Evolutionary conservation across 2,113 vertebrate species (phyloP), one percentile per base, ranked within the genome.

Genomic region (Heptranchias perlo): DNA sequence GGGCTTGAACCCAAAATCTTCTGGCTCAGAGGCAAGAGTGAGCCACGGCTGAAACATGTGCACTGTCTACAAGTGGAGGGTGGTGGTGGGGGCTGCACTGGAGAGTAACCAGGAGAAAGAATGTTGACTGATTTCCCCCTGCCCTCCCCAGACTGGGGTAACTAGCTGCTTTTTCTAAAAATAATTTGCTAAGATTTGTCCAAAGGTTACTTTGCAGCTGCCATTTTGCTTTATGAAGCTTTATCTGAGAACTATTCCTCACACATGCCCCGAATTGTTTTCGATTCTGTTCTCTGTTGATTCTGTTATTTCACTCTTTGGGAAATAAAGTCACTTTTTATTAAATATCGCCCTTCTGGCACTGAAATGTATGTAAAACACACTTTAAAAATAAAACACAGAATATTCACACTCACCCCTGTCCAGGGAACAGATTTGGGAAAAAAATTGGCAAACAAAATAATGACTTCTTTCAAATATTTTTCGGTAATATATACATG

Each of bases 361-460:
- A 54, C 54, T 62, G n/a, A 62, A 92, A 92, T 35, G n/a, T 62
- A 93, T 93, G 89, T 39, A 93, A 39, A 62, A 23, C 89, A 64
- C n/a, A n/a, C n/a, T 39, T 39, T 16, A 93, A 16, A 62, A 62
- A 62, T 62, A 62, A 87, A 52, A 82, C 76, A 18, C 35, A 35
- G 4, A 18, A 82, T 39, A 6, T 44, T 44, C 21, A 18, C 14
- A 58, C 52, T 58, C 52, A 61, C 87, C 86, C 39, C 13, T 31
- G 28, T 76, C 31, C 52, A 91, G 25, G 78, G 39, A 39, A 82
- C 78, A 21, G 39, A 6, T 82, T 21, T 35, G 35, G 58, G 39
- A 64, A 62, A 92, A 92, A 6, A 3, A 62, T n/a, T 92, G 89
- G 89, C 54, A 62, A 31, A 61, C 87, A 92, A 92, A 92, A 92